Evolutionary conservation across 2,113 vertebrate species (phyloP).

Genomic region (Chaetops frenatus): DNA sequence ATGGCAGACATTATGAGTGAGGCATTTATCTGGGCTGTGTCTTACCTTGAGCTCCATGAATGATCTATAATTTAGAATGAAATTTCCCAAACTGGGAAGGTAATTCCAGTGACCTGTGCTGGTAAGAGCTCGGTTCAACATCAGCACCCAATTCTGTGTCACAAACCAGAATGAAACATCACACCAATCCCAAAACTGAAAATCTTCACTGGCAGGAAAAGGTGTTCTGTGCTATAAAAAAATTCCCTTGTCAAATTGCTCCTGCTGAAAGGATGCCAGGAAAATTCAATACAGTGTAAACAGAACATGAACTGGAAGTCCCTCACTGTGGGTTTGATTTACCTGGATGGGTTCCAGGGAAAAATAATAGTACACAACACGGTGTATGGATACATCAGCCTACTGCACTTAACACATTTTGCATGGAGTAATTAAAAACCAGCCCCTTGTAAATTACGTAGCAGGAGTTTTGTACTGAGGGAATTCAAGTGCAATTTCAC

Average conservation of each 20-base stretch:
- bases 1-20: neutral
- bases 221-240: neutral
- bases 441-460: neutral
- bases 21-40: neutral
- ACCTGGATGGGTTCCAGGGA: neutral
- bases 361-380: neutral
- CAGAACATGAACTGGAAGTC: neutral
- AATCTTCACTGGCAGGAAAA: neutral
- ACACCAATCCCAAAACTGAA: neutral
- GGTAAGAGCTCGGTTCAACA: neutral
- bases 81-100: neutral
- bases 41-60: neutral
- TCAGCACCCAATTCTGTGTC: fast-evolving
- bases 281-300: neutral
- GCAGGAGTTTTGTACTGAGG: neutral
- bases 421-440: neutral
- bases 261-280: neutral
- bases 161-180: neutral
- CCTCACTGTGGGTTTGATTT: neutral
- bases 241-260: neutral
- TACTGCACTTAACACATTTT: neutral
- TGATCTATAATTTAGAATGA: neutral
- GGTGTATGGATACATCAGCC: neutral
- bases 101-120: neutral
- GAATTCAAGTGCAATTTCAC: neutral